These are phyloP conservation scores for Palythoa grandiflora DNA, from an alignment of 92 coral and sea anemone species.

Conservation along the genomic window DNA sequence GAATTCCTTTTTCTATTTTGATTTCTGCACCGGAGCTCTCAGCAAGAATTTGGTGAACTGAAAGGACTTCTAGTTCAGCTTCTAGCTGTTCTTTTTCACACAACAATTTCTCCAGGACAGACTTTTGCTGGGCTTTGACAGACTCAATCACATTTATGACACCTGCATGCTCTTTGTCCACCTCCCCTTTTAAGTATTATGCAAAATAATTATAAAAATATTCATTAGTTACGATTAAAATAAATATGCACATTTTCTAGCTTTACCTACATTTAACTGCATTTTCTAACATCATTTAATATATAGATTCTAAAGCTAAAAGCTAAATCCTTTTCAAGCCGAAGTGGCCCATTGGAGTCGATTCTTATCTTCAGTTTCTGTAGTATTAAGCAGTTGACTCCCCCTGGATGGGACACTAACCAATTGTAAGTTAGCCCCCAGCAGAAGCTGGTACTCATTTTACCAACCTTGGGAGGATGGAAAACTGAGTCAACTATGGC, in stretches of 20 bases:
- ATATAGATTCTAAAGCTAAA: no score
- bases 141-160: constrained; percentile 83
- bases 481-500: no score
- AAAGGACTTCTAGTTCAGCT: constrained; percentile 71
- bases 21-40: constrained; percentile 60
- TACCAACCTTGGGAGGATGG: no score
- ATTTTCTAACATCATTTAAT: no score
- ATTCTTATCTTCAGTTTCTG: no score
- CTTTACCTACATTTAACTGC: no score
- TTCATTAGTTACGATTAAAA: not conserved
- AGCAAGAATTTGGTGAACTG: constrained; percentile 57
- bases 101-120: constrained; percentile 72
- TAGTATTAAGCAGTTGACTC: no score
- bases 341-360: no score
- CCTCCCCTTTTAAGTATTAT: constrained; percentile 55
- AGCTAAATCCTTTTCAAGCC: no score
- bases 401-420: no score
- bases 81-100: constrained; percentile 83
- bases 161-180: constrained; percentile 80
- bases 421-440: no score
- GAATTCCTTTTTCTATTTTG: constrained; percentile 71
- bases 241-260: not conserved
- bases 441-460: no score
- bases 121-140: constrained; percentile 86
- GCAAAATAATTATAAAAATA: not conserved